These are phyloP conservation scores for Xiphophorus hellerii DNA, from an alignment of 2,113 vertebrate species.

Conservation along the genomic window DNA sequence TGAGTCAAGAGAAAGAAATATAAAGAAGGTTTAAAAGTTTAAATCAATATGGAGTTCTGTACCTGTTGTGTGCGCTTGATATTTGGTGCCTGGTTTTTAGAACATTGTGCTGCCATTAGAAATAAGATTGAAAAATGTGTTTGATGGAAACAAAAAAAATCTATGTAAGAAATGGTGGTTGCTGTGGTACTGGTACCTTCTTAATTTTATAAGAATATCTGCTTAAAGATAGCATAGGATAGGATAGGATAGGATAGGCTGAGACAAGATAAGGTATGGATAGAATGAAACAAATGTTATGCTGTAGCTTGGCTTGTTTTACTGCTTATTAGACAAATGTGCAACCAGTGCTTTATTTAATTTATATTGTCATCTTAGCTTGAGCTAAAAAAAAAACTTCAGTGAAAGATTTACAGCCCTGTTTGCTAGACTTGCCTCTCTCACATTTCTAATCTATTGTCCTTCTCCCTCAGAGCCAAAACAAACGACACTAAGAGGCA, in stretches of 20 bases:
- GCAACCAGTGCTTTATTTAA: neutral
- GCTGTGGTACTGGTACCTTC: too few species aligned
- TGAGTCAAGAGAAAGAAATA: too few species aligned
- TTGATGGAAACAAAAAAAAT: too few species aligned
- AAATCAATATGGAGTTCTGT: too few species aligned
- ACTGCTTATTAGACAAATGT: neutral
- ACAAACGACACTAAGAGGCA: slow-evolving; percentile 31
- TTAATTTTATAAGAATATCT: too few species aligned
- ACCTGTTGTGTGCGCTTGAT: too few species aligned
- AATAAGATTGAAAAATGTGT: too few species aligned
- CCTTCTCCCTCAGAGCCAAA: slow-evolving; percentile 36
- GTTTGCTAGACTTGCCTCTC: neutral
- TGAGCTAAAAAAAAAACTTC: neutral
- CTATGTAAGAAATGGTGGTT: too few species aligned
- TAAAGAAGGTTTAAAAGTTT: too few species aligned
- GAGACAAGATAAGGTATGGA: neutral
- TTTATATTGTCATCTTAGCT: neutral
- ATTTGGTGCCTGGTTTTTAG: too few species aligned
- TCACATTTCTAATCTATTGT: slow-evolving; percentile 35
- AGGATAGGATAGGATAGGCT: neutral
- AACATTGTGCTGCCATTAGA: too few species aligned
- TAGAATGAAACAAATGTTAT: neutral
- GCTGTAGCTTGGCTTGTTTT: neutral
- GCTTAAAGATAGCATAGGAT: neutral
- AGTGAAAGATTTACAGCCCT: neutral